Percentiles rank a stretch among this genome's conserved stretches.
Evolutionary conservation across 64 coral and sea anemone species (phyloP).

Genomic region (Montipora capricornis): DNA sequence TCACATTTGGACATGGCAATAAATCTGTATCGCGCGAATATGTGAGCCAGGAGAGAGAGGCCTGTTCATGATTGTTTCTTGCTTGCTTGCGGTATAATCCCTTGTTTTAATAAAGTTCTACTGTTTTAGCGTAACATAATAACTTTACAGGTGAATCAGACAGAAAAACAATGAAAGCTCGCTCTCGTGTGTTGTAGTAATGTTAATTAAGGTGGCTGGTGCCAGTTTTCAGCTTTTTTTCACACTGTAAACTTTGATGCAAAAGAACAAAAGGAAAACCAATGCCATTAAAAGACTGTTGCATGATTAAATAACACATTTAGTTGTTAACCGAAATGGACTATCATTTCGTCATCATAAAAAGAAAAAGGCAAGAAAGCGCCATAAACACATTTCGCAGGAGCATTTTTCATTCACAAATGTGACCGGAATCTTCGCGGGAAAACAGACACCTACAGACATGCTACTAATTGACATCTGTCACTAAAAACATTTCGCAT

Average conservation of each 20-base stretch:
- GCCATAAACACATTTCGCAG: not conserved
- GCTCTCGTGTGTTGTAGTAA: not conserved
- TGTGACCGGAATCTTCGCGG: not conserved
- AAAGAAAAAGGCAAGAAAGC: slow-evolving; percentile 2
- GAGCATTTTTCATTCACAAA: not conserved
- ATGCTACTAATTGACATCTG: not conserved
- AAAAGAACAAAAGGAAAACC: slow-evolving; percentile 3
- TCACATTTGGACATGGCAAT: not conserved
- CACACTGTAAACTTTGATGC: not conserved
- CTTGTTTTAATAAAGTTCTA: slow-evolving; percentile 4
- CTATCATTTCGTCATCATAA: slow-evolving; percentile 8
- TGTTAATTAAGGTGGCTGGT: not conserved
- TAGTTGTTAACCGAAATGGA: slow-evolving; percentile 7
- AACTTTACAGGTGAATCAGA: slow-evolving; percentile 3
- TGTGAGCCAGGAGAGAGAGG: not conserved
- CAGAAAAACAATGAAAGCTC: slow-evolving; percentile 1
- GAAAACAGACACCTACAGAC: not conserved
- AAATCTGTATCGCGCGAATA: slow-evolving; percentile 2
- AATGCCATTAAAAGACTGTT: not conserved
- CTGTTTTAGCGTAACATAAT: not conserved
- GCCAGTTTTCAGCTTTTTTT: slow-evolving; percentile 7
- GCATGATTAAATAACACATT: not conserved
- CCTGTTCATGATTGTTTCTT: slow-evolving; percentile 1
- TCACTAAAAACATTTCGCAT: slow-evolving; percentile 5
- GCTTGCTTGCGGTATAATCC: not conserved